Base-by-base conservation (phyloP, 2,113 vertebrate species). In the Andinoacara biseriatus region DNA sequence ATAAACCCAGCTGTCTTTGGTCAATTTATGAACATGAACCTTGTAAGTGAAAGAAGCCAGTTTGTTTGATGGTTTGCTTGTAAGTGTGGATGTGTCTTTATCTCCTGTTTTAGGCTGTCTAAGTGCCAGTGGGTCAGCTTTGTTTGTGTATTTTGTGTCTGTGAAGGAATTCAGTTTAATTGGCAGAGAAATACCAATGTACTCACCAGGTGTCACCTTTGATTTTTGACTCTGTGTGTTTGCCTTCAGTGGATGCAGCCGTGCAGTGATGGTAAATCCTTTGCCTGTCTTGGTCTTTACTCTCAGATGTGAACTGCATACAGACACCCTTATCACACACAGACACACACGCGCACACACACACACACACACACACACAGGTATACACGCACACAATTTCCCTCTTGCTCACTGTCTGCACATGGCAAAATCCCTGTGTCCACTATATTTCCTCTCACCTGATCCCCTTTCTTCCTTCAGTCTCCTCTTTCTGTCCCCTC, bases 281-380 rank as follows among this genome's bases (percentile, higher is more conserved):
- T 59, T 82, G 83, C 35, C 86, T 89, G 81, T 86, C 81, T 78
- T 74, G 89, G 74, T 89, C 80, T 80, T 91, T 85, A 86, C 81
- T 85, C 80, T 84, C 57, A 85, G 56, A 93, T 81, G 87, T 93
- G 91, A 54, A 67, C 80, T 83, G 91, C 92, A 93, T 94, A 69
- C 86, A 86, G 61, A 92, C 72, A 62, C n/a, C 85, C 76, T 74
- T 82, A 90, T 92, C 67, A 58, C 80, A 74, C 76, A 14, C 62
- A 56, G 33, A 43, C 49, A 72, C 74, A 67, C 69, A 59, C 49
- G 54, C 77, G 78, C 67, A 76, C 76, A 80, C 29, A 31, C 29
- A 31, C 29, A 31, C 29, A 31, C 29, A 76, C 76, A 80, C 69
- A 80, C 43, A 46, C 49, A 76, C 77, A 54, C 24, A 52, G 65